Conservation (phyloP, 2,113 vertebrate species). For the Ctenomys sociabilis region DNA sequence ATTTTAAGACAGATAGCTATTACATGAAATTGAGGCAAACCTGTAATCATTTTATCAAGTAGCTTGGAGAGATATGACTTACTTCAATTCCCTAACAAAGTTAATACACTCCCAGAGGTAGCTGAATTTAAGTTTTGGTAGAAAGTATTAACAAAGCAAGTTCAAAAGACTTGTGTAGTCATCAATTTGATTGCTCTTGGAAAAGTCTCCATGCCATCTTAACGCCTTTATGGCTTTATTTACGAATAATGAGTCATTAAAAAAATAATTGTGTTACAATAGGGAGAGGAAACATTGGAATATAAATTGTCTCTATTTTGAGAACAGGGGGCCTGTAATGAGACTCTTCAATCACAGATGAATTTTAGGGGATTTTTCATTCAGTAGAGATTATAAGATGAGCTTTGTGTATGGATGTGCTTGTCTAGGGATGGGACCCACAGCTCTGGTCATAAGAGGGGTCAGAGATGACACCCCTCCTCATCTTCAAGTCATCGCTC, state of each 20-base stretch:
- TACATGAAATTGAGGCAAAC: constrained; percentile 44
- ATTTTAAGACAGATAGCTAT: constrained; percentile 38
- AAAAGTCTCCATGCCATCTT: background rate
- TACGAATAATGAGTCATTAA: constrained; percentile 23
- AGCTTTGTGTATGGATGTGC: background rate
- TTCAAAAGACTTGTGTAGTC: background rate
- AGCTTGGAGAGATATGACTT: background rate
- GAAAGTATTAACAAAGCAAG: constrained; percentile 32
- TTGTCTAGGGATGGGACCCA: background rate
- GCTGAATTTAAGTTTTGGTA: constrained; percentile 50
- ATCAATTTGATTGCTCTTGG: background rate
- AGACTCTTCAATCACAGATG: background rate
- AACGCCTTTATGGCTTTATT: constrained; percentile 37
- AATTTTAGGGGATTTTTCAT: constrained; percentile 24
- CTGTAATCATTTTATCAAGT: constrained; percentile 13
- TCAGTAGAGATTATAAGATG: background rate
- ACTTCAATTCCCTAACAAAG: background rate
- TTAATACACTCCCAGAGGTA: constrained; percentile 12
- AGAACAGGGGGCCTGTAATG: background rate
- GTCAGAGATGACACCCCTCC: background rate
- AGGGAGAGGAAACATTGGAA: background rate
- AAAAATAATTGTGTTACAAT: background rate
- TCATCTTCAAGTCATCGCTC: background rate
- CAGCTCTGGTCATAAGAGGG: background rate
- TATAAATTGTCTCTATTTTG: background rate